Conservation (phyloP, 64 coral and sea anemone species). For the Actinia equina region DNA sequence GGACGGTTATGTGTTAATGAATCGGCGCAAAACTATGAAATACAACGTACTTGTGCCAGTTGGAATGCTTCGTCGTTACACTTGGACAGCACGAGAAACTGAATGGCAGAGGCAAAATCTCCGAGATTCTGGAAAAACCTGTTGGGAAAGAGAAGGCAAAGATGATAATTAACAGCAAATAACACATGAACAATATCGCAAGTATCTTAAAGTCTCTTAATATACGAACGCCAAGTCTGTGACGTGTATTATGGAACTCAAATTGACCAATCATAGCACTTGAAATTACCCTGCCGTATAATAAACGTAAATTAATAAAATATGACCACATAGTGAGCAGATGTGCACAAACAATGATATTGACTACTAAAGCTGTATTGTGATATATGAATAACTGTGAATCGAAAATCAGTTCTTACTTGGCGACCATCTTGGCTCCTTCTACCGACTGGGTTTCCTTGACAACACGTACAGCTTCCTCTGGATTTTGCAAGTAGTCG, state of each 20-base stretch:
- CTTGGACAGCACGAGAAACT: slow-evolving; percentile 98
- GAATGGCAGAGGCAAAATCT: slow-evolving; percentile 95
- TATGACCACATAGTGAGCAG: no score
- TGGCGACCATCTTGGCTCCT: slow-evolving; percentile 99
- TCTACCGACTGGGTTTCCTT: slow-evolving; percentile 95
- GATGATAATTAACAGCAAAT: not conserved
- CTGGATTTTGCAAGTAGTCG: slow-evolving; percentile 92
- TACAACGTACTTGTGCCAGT: slow-evolving; percentile 78
- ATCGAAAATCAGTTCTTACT: slow-evolving; percentile 7
- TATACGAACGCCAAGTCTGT: no score
- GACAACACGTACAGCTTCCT: slow-evolving; percentile 94
- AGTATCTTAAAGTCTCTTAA: no score
- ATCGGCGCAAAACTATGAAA: not conserved
- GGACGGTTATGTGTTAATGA: no score
- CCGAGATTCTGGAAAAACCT: slow-evolving; percentile 99
- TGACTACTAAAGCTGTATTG: no score
- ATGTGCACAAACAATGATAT: no score
- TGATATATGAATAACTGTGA: not conserved
- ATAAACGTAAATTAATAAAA: no score
- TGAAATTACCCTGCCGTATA: no score
- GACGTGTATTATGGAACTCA: no score
- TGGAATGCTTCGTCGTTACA: slow-evolving; percentile 99
- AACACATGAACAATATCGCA: no score
- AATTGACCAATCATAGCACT: no score
- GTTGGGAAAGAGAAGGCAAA: not conserved